A percentile compares a stretch with the other conserved stretches of the same genome.
phyloP scores from a whole-genome alignment of 2,888 invertebrate species.

The Chrysopilus asiliformis region DNA sequence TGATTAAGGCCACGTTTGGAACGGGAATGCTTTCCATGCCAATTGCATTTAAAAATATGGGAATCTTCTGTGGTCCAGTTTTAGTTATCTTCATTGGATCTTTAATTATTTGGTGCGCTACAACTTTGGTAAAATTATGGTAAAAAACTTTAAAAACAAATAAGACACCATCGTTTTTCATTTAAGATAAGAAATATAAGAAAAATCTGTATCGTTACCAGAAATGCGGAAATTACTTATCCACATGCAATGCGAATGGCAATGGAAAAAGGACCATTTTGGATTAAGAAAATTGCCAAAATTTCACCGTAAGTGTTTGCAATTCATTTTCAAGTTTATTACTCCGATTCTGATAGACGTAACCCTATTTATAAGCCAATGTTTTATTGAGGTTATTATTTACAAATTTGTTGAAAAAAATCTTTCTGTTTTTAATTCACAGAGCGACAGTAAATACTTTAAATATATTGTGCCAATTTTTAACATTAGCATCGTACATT shows the following conservation, averaged over 20 bases:
- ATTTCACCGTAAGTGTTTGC: background rate
- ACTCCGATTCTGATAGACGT: too few species aligned
- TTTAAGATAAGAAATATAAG: background rate
- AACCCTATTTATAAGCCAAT: too few species aligned
- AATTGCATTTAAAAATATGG: conserved; percentile 1
- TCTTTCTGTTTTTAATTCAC: background rate
- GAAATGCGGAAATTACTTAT: background rate
- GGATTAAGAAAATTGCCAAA: background rate
- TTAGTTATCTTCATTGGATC: background rate
- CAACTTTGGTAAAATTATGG: background rate
- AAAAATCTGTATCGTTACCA: background rate
- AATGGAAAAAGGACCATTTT: background rate
- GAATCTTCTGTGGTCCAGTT: background rate
- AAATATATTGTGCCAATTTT: background rate
- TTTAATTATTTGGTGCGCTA: background rate
- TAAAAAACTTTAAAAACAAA: background rate
- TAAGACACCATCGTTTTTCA: background rate
- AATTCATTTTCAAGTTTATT: too few species aligned
- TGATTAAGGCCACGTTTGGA: conserved; percentile 1
- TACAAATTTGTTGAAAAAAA: background rate
- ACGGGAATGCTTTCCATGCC: conserved; percentile 1
- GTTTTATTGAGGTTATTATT: too few species aligned
- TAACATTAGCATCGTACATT: conserved; percentile 1
- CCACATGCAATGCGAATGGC: background rate
- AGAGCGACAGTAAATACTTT: background rate